phyloP scores from a whole-genome alignment of 1,140 invertebrate genomes.

The Melipona quadrifasciata region DNA sequence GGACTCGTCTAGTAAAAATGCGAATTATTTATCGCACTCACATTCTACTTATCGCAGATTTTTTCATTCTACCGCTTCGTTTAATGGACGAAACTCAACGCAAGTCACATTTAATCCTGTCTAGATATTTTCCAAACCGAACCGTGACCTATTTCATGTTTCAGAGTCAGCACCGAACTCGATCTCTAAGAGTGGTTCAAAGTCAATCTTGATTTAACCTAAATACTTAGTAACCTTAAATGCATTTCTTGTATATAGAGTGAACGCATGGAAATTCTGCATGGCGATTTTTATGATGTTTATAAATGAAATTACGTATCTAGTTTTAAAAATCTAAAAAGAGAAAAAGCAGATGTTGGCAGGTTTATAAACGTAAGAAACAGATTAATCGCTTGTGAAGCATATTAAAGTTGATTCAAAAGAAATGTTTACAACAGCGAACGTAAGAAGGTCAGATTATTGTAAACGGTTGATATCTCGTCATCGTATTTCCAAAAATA shows the following conservation, averaged over 20 bases:
- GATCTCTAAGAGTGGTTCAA: constrained; percentile 15
- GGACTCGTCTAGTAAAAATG: neutral
- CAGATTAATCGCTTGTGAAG: neutral
- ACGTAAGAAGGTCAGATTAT: neutral
- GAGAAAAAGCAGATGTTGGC: neutral
- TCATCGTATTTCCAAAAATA: neutral
- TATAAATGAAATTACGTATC: neutral
- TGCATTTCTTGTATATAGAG: neutral
- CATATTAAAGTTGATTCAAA: neutral
- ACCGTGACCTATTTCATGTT: constrained; percentile 25
- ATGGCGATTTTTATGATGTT: neutral
- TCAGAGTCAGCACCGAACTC: neutral
- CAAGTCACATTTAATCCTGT: constrained; percentile 16
- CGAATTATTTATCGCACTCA: too few relatives aligned
- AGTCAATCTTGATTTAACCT: constrained; percentile 35
- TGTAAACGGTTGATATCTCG: neutral
- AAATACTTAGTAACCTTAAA: constrained; percentile 4
- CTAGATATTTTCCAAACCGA: constrained; percentile 11
- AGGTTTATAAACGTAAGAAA: neutral
- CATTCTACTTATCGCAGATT: too few relatives aligned
- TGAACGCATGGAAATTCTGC: neutral
- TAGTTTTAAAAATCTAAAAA: neutral
- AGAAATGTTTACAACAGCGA: neutral
- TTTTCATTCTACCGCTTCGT: neutral
- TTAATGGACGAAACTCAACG: neutral